Evolutionary conservation across 2,797 vertebrate species (phyloP), one percentile per base, ranked within the genome.

Genomic region (Micromesistius poutassou): DNA sequence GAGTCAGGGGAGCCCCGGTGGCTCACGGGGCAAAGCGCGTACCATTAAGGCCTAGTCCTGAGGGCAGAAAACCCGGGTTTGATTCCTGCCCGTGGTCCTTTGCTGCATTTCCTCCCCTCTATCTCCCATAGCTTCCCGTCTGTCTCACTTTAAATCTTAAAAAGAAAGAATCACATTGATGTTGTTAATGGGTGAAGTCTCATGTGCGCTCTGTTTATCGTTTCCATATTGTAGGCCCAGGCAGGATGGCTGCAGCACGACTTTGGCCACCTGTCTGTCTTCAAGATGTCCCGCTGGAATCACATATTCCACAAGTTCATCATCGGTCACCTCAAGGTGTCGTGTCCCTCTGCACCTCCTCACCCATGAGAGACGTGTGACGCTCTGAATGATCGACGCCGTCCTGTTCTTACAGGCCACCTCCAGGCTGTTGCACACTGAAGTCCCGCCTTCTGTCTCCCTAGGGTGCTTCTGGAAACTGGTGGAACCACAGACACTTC

Each of bases 401-500:
- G 12, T 68, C 62, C 10, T 68, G 62, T 68, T 28, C 9, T 28
- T 25, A 28, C 8, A 28, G 6, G 28, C n/a, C 28, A 28, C 9
- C 62, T 28, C 25, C 12, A 68, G 7, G 22, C 55, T 25, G 25
- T 62, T 62, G 55, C 19, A 25, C 55, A 68, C 62, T 68, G 62
- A 68, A 28, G 55, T 62, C 55, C n/a, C 5, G 2, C 12, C 25
- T 12, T 16, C 1, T 68, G 3, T 73, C 79, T 74, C 78, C 36
- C 73, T 82, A 99, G 97, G 98, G 98, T 28, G 97, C 96, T 8
- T 98, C 98, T 8, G 97, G 95, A 73, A 96, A 95, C 87, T 99
- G 98, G 98, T 99, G 98, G 98, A 99, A 99, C 89, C 97, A 98
- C 77, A 94, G 96, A 4, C 97, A 98, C 88, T 98, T 96, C 90